phyloP scores from a whole-genome alignment of 2,888 invertebrate species.

The Hoplodrina blanda region DNA sequence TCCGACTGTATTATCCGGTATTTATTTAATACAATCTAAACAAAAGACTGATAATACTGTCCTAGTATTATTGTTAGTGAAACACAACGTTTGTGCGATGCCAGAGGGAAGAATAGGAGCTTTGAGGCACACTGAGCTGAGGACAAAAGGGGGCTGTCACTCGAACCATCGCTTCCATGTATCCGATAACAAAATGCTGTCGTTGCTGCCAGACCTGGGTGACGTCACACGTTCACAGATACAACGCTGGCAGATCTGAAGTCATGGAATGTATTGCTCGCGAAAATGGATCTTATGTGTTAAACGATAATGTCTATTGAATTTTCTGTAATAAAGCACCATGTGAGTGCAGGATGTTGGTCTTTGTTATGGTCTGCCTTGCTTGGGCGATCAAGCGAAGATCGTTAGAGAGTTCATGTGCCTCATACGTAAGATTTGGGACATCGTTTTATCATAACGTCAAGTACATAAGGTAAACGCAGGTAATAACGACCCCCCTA shows the following conservation, averaged over 20 bases:
- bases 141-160: slow-evolving; percentile 70
- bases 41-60: slow-evolving; percentile 52
- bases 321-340: slow-evolving; percentile 65
- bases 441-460: slow-evolving; percentile 32
- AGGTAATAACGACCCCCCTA: no score
- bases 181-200: slow-evolving; percentile 73
- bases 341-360: slow-evolving; percentile 61
- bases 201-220: slow-evolving; percentile 63
- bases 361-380: slow-evolving; percentile 71
- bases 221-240: slow-evolving; percentile 67
- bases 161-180: slow-evolving; percentile 64
- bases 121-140: slow-evolving; percentile 64
- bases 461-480: no score
- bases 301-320: slow-evolving; percentile 50
- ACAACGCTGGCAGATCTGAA: slow-evolving; percentile 63
- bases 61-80: slow-evolving; percentile 58
- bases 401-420: slow-evolving; percentile 56
- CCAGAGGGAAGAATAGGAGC: slow-evolving; percentile 68
- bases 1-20: slow-evolving; percentile 25
- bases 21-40: slow-evolving; percentile 35
- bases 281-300: slow-evolving; percentile 41
- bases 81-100: slow-evolving; percentile 60
- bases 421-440: slow-evolving; percentile 48
- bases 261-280: slow-evolving; percentile 55
- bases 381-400: slow-evolving; percentile 76